Evolutionary conservation across 1,140 invertebrate genomes (phyloP).

Genomic region (Bicyclus anynana): DNA sequence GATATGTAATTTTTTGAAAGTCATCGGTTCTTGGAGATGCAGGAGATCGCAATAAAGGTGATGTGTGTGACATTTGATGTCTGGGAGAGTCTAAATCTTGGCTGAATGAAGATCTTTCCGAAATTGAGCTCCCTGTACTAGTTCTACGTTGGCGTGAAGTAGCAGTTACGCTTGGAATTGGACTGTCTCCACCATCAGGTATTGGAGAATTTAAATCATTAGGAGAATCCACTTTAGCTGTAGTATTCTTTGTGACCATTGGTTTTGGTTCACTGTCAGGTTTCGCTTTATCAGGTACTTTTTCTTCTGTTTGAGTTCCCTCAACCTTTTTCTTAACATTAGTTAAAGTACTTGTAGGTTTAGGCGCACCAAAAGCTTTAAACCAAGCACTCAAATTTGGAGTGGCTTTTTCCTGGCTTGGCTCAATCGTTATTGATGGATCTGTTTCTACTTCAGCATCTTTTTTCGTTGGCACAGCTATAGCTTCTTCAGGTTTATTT

Average conservation of each 20-base stretch:
- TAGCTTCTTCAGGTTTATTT: conserved; percentile 37
- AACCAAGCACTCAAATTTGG: conserved; percentile 94
- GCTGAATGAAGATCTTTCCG: conserved; percentile 85
- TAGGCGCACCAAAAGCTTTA: conserved; percentile 92
- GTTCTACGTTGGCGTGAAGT: conserved; percentile 79
- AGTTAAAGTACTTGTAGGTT: conserved; percentile 49
- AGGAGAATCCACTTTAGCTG: conserved; percentile 52
- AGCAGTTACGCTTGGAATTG: conserved; percentile 46
- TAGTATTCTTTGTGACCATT: conserved; percentile 45
- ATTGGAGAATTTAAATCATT: conserved; percentile 52
- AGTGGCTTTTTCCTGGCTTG: conserved; percentile 82
- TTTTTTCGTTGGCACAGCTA: conserved; percentile 57
- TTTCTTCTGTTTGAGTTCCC: conserved; percentile 59
- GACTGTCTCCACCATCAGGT: conserved; percentile 70
- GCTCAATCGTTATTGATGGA: conserved; percentile 49
- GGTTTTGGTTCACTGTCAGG: conserved; percentile 45
- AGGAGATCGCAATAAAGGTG: conserved; percentile 80
- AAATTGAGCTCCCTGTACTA: conserved; percentile 85
- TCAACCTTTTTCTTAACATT: conserved; percentile 70
- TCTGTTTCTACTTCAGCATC: conserved; percentile 64
- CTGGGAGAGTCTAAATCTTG: conserved; percentile 85
- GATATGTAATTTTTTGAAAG: conserved; percentile 80
- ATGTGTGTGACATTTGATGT: conserved; percentile 82
- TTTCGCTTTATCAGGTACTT: conserved; percentile 47
- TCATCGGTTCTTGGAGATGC: conserved; percentile 79